A percentile compares a stretch with the other conserved stretches of the same genome.
Conservation (phyloP, 2,113 vertebrate species). For the Tautogolabrus adspersus region DNA sequence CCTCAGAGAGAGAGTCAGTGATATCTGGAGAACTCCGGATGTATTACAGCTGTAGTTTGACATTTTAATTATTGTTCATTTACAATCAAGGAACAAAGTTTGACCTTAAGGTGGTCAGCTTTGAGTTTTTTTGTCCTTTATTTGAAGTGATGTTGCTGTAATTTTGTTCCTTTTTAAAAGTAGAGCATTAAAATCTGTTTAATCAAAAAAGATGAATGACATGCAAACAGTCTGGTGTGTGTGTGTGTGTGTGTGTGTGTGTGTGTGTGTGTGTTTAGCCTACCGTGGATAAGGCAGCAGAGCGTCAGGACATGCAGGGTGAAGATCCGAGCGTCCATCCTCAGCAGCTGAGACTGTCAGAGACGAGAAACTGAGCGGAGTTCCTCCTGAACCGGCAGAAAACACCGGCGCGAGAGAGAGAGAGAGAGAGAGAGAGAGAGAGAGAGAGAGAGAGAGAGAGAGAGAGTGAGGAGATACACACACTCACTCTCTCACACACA, state of each 20-base stretch:
- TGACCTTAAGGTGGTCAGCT: not conserved
- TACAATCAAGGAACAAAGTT: not conserved
- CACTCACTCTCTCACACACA: too few relatives aligned
- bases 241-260: constrained; percentile 17
- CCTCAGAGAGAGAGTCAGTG: not conserved
- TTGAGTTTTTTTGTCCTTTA: too few relatives aligned
- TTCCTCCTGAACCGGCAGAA: constrained; percentile 18
- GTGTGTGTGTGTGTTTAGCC: constrained; percentile 2
- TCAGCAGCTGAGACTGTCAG: constrained; percentile 14
- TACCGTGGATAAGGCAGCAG: constrained; percentile 63
- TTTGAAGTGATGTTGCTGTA: too few relatives aligned
- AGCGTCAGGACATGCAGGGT: constrained; percentile 53
- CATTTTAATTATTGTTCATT: too few relatives aligned
- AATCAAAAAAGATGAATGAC: too few relatives aligned
- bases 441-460: too few relatives aligned
- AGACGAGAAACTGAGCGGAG: constrained; percentile 4
- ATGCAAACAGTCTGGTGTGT: not conserved
- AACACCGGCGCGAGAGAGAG: not conserved
- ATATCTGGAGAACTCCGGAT: not conserved
- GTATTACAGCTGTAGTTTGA: too few relatives aligned
- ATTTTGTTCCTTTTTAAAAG: too few relatives aligned
- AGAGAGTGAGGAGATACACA: too few relatives aligned
- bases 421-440: not conserved
- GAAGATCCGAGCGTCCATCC: constrained; percentile 55
- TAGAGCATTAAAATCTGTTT: too few relatives aligned